Evolutionary conservation across 2,797 vertebrate species (phyloP).

Genomic region (Pogoniulus pusillus): DNA sequence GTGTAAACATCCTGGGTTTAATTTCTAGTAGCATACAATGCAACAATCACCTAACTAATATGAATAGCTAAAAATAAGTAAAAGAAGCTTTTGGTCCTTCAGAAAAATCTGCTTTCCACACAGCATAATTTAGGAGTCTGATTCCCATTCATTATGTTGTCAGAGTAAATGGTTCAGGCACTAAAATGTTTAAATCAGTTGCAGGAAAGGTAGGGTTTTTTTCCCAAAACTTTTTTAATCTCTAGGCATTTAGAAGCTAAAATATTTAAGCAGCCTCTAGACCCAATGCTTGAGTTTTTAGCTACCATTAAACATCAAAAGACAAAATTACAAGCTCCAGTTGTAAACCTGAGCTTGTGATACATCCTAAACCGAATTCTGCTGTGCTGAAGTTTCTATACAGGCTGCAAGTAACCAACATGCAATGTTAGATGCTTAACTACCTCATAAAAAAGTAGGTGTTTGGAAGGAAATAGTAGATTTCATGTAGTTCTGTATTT

Average conservation of each 20-base stretch:
- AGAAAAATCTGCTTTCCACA: background rate
- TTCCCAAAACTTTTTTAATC: slow-evolving; percentile 45
- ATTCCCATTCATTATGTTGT: slow-evolving; percentile 36
- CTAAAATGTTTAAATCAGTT: slow-evolving; percentile 41
- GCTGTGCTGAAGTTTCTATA: background rate
- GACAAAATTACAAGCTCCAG: background rate
- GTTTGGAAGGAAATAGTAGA: background rate
- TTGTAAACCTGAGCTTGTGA: background rate
- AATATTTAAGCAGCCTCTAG: slow-evolving; percentile 49
- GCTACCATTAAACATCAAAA: background rate
- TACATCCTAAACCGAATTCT: background rate
- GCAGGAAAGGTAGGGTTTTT: background rate
- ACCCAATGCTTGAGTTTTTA: slow-evolving; percentile 33
- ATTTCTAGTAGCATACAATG: background rate
- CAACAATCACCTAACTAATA: background rate
- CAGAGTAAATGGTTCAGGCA: slow-evolving; percentile 9
- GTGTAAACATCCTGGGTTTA: background rate
- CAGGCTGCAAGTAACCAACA: background rate
- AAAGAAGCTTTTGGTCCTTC: slow-evolving; percentile 2
- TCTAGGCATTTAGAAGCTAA: slow-evolving; percentile 26
- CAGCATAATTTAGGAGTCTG: slow-evolving; percentile 2
- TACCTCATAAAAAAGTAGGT: background rate
- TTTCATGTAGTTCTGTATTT: background rate
- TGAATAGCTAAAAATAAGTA: background rate
- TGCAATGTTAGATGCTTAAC: background rate